A percentile compares a stretch with the other conserved stretches of the same genome.
Conservation (phyloP, 2,113 vertebrate species). For the Bambusicola thoracicus region DNA sequence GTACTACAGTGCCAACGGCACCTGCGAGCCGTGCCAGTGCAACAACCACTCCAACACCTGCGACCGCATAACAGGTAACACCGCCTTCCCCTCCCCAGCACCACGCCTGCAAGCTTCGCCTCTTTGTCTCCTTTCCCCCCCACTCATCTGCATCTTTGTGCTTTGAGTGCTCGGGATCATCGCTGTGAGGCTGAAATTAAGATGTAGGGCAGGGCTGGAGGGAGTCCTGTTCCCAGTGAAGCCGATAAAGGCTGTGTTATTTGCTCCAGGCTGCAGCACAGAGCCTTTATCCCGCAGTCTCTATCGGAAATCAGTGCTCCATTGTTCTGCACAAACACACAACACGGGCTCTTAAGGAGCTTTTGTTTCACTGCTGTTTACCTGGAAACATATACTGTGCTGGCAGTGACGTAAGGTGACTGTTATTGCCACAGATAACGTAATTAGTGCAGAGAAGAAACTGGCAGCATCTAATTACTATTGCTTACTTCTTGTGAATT, state of each 20-base stretch:
- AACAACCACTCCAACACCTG: slow-evolving; percentile 74
- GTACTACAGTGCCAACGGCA: slow-evolving; percentile 55
- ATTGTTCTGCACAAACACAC: slow-evolving; percentile 47
- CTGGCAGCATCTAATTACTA: not conserved
- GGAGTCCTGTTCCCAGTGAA: not conserved
- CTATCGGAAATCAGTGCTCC: not conserved
- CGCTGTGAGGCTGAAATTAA: not conserved
- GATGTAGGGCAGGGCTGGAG: not conserved
- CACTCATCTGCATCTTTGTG: not conserved
- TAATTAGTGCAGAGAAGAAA: not conserved
- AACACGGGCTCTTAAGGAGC: not conserved
- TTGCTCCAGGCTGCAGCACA: not conserved
- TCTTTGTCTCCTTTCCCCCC: not conserved
- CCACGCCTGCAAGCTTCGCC: not conserved
- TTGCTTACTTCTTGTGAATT: not conserved
- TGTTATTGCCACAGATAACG: not conserved
- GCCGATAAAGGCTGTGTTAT: not conserved
- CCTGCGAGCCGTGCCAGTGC: slow-evolving; percentile 75
- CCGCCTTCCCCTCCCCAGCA: not conserved
- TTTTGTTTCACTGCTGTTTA: slow-evolving; percentile 56
- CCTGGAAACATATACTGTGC: slow-evolving; percentile 35
- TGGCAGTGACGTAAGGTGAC: not conserved
- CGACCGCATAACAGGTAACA: slow-evolving; percentile 74
- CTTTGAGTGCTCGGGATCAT: not conserved
- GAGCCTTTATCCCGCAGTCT: slow-evolving; percentile 5